Percentiles rank a stretch among this genome's conserved stretches.
phyloP scores from a whole-genome alignment of 2,888 invertebrate species.

The Zele albiditarsus region DNA sequence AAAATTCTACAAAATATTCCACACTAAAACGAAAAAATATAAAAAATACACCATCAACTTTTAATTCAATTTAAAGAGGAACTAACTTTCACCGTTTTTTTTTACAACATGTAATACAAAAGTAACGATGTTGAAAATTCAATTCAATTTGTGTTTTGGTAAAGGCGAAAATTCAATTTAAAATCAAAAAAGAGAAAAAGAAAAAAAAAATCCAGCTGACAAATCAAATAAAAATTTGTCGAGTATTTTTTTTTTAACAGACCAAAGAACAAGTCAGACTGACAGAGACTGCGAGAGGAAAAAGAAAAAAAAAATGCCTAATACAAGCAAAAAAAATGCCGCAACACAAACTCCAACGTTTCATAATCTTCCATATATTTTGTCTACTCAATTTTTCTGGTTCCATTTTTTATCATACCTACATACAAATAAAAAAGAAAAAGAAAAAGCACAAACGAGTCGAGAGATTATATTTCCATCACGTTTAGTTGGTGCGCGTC shows the following conservation, averaged over 20 bases:
- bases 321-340: neutral
- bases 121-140: constrained; percentile 12
- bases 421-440: neutral
- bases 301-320: neutral
- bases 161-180: constrained; percentile 11
- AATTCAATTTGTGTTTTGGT: constrained; percentile 1
- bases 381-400: neutral
- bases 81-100: neutral
- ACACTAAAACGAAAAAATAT: neutral
- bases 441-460: neutral
- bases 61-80: constrained; percentile 26
- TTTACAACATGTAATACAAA: constrained; percentile 12
- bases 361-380: neutral
- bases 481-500: neutral
- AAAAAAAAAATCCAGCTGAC: neutral
- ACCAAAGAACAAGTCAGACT: no score
- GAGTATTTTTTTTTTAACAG: neutral
- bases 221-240: neutral
- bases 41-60: constrained; percentile 12
- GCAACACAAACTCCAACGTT: neutral
- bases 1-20: constrained; percentile 14
- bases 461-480: neutral
- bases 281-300: no score
- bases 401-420: neutral
- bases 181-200: neutral